phyloP scores from a whole-genome alignment of 1,140 invertebrate genomes.

The Drosophila yakuba region DNA sequence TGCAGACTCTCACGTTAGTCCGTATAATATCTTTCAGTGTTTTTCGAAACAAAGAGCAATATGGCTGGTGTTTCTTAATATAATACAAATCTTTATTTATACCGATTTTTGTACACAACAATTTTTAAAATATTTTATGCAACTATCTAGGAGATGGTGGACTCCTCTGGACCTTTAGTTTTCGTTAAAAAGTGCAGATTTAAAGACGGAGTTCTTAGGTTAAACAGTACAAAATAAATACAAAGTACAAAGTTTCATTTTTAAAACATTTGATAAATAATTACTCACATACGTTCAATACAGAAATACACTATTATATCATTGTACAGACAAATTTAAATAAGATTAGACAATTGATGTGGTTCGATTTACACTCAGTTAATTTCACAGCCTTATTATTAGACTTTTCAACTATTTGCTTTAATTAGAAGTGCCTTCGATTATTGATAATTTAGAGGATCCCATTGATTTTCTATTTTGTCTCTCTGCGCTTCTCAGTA shows the following conservation, averaged over 20 bases:
- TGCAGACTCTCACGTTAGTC: neutral
- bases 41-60: neutral
- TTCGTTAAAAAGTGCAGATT: conserved; percentile 27
- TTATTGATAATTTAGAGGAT: conserved; percentile 11
- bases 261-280: conserved; percentile 26
- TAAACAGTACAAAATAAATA: conserved; percentile 48
- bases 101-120: conserved; percentile 48
- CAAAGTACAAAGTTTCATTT: conserved; percentile 14
- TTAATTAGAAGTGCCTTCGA: conserved; percentile 32
- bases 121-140: conserved; percentile 40
- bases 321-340: conserved; percentile 42
- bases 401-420: conserved; percentile 43
- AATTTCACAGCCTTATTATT: conserved; percentile 69
- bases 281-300: conserved; percentile 16
- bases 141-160: conserved; percentile 37
- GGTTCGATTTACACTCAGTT: conserved; percentile 54
- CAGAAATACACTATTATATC: conserved; percentile 17
- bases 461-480: conserved; percentile 26
- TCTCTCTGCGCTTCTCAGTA: conserved; percentile 17
- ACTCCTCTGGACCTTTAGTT: conserved; percentile 29
- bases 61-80: conserved; percentile 1
- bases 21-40: neutral
- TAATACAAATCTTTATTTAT: conserved; percentile 38
- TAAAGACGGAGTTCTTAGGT: conserved; percentile 17
- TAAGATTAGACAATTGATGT: conserved; percentile 35